Evolutionary conservation across 2,888 invertebrate genomes (phyloP).

Genomic region (Caprella mutica): DNA sequence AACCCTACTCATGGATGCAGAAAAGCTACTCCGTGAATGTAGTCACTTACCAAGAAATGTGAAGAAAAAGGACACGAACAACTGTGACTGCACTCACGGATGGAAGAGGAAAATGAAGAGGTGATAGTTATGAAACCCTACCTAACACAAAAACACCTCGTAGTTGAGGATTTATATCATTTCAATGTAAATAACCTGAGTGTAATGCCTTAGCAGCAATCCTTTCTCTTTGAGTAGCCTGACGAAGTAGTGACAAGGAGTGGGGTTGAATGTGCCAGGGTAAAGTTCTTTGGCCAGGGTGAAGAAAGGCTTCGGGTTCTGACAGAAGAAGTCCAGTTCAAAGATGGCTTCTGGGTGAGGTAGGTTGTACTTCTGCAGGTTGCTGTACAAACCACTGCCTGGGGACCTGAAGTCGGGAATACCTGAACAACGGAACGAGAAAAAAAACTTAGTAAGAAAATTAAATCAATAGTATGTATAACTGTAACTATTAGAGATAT

Average conservation of each 20-base stretch:
- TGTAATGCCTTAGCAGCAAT: slow-evolving; percentile 41
- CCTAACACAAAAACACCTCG: too few relatives aligned
- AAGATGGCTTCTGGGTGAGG: slow-evolving; percentile 88
- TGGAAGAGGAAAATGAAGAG: too few relatives aligned
- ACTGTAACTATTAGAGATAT: neutral
- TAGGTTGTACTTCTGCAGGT: slow-evolving; percentile 77
- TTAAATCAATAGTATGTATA: neutral
- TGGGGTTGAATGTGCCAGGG: slow-evolving; percentile 77
- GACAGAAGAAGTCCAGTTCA: slow-evolving; percentile 71
- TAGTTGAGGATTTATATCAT: too few relatives aligned
- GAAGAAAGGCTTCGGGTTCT: slow-evolving; percentile 87
- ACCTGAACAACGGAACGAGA: slow-evolving; percentile 26
- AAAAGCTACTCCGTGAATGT: too few relatives aligned
- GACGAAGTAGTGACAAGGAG: slow-evolving; percentile 73
- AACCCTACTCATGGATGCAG: too few relatives aligned
- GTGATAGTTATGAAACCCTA: too few relatives aligned
- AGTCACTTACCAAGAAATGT: too few relatives aligned
- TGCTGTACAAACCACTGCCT: slow-evolving; percentile 79
- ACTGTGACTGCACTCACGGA: too few relatives aligned
- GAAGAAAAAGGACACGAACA: too few relatives aligned
- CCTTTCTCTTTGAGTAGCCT: slow-evolving; percentile 30
- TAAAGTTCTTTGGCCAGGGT: slow-evolving; percentile 77
- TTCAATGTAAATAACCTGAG: slow-evolving; percentile 41
- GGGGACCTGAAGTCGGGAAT: slow-evolving; percentile 55
- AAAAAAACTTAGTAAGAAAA: neutral